phyloP scores from a whole-genome alignment of 2,797 vertebrate species.

The Nyctalus aviator region DNA sequence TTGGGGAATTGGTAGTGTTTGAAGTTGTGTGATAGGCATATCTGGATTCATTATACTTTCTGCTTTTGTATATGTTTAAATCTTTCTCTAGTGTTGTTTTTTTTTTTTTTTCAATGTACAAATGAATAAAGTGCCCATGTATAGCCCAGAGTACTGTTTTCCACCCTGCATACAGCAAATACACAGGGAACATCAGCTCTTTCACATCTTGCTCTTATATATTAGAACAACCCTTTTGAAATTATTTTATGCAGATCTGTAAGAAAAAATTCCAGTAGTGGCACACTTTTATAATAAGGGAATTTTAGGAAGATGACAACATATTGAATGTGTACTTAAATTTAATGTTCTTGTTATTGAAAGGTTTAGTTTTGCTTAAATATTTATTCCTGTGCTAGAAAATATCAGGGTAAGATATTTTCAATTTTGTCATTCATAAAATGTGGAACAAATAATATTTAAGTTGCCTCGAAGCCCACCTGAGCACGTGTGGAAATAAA shows the following conservation, averaged over 20 bases:
- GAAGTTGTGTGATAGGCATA: neutral
- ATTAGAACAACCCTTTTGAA: neutral
- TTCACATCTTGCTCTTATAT: neutral
- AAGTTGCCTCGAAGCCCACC: neutral
- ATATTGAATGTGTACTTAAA: neutral
- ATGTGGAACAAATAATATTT: neutral
- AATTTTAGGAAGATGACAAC: neutral
- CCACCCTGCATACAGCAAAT: neutral
- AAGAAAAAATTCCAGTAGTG: neutral
- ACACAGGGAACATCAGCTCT: neutral
- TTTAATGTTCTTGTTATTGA: slow-evolving; percentile 14
- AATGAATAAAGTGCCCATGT: neutral
- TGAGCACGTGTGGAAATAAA: neutral
- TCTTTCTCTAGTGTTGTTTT: neutral
- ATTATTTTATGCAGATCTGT: neutral
- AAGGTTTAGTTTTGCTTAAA: slow-evolving; percentile 47
- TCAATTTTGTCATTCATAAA: slow-evolving; percentile 19
- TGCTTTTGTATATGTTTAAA: neutral
- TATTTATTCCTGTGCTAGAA: slow-evolving; percentile 12
- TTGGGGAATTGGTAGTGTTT: neutral
- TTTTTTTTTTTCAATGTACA: neutral
- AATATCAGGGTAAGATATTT: neutral
- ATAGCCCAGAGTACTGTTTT: neutral
- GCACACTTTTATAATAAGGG: neutral
- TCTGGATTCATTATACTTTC: neutral